Conservation (phyloP, 2,113 vertebrate species). For the Neofelis nebulosa region DNA sequence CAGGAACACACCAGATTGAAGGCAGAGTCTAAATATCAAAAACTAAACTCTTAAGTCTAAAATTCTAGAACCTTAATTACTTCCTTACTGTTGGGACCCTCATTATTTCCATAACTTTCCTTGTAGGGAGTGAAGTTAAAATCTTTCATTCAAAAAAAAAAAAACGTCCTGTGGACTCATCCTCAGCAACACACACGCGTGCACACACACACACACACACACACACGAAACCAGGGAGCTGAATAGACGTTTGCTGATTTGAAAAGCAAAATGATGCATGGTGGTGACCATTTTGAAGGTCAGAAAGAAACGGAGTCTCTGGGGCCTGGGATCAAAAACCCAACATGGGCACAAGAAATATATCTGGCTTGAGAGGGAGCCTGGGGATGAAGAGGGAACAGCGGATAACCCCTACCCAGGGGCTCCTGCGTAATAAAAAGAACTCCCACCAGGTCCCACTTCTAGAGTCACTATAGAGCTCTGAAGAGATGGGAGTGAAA, state of each 20-base stretch:
- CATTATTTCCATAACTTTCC: background rate
- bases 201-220: too few relatives aligned
- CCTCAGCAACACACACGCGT: background rate
- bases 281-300: background rate
- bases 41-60: background rate
- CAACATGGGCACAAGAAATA: background rate
- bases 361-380: background rate
- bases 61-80: background rate
- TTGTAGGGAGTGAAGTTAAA: background rate
- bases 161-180: background rate
- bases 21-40: background rate
- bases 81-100: background rate
- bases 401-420: rapidly evolving
- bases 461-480: too few relatives aligned
- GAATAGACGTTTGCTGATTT: background rate
- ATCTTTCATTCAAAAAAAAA: background rate
- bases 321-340: background rate
- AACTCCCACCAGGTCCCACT: background rate
- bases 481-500: background rate
- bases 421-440: background rate
- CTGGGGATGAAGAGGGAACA: background rate
- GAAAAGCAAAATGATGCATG: background rate
- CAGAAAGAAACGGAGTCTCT: background rate
- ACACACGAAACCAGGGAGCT: background rate
- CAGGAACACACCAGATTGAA: background rate